These are phyloP conservation scores for Pogonus chalceus DNA, from an alignment of 1,140 invertebrate genomes.

Conservation along the genomic window DNA sequence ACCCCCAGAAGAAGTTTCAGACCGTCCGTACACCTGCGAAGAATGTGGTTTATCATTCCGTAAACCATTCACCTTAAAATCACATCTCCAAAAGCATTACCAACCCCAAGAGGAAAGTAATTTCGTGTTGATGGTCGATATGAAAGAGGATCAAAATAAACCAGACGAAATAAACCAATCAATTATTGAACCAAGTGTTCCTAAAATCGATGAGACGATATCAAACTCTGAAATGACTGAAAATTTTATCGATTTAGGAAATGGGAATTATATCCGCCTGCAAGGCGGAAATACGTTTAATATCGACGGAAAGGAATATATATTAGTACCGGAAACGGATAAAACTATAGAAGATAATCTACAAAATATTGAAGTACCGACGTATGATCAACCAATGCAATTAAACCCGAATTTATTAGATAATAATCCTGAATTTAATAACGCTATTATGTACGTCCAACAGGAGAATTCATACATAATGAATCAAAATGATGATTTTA, in stretches of 20 bases:
- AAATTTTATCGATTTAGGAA: neutral
- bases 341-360: neutral
- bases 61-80: neutral
- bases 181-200: neutral
- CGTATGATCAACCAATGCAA: neutral
- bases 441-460: neutral
- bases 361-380: too few relatives aligned
- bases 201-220: neutral
- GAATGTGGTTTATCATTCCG: neutral
- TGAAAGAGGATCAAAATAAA: neutral
- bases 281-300: neutral
- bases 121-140: conserved; percentile 2
- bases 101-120: neutral
- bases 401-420: neutral
- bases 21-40: neutral
- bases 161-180: neutral
- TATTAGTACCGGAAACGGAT: neutral
- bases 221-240: neutral
- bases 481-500: neutral
- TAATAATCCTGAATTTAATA: neutral
- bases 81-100: neutral
- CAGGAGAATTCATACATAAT: neutral
- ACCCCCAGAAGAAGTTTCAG: neutral
- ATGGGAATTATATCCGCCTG: neutral
- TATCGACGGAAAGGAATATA: neutral